Base-by-base conservation (phyloP, 2,113 vertebrate species). In the Stercorarius parasiticus region DNA sequence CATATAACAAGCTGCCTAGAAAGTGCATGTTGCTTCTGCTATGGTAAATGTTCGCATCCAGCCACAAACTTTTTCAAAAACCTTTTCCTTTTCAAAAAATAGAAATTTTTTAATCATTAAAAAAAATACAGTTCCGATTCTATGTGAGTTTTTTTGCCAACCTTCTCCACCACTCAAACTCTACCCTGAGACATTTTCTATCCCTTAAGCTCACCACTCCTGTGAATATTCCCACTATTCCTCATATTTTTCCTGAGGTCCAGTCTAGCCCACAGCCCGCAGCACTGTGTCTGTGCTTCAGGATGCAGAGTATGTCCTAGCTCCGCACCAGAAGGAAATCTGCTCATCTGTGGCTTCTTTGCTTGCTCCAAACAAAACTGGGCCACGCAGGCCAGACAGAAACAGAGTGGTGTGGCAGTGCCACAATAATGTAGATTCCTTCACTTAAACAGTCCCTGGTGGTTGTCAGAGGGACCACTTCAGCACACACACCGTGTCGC, bases 401-500 rank as follows among this genome's bases (percentile, higher is more conserved):
- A 76, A 32, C 4, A 0, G 23, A 14, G 40, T 15, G 8, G 25
- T 15, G 5, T 11, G 38, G 53, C 45, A 61, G 15, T 27, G 29
- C 62, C 58, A 20, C 76, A 56, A 5, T 2, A 47, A 32, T 1
- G 6, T 11, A 36, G 49, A 36, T 10, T 40, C 64, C 55, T 34
- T 30, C n/a, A 8, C 64, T n/a, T 7, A 4, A 23, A 23, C 27
- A 15, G 23, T 10, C 23, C 45, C 21, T 22, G 49, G 9, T 0
- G 0, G 49, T 3, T 19, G 34, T 27, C 15, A 13, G 45, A 15
- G 40, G 15, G 38, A 62, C 64, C 55, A 15, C 43, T 12, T 55
- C 71, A n/a, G n/a, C 55, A 34, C 0, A 0, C 32, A 2, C 53
- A 13, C 62, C 18, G 0, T 19, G 40, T 14, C 18, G 1, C 32